These are phyloP conservation scores for Oreochromis spilurus DNA, from an alignment of 2,113 vertebrate genomes.

Conservation along the genomic window DNA sequence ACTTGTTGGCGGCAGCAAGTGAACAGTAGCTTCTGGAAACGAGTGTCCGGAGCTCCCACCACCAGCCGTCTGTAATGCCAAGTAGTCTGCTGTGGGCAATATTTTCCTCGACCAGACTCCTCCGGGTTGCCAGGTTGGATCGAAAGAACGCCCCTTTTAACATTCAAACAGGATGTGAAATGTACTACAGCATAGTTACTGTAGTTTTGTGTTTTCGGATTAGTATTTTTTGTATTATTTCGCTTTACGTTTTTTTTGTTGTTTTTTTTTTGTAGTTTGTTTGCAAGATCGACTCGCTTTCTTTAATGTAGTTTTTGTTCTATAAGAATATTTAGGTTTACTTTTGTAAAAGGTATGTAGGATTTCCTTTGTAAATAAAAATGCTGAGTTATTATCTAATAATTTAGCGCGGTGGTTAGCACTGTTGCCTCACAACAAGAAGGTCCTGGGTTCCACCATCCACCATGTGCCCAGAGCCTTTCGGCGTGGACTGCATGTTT, in stretches of 20 bases:
- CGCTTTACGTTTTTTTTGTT: background rate
- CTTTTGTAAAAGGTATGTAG: background rate
- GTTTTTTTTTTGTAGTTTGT: background rate
- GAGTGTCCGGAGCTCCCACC: background rate
- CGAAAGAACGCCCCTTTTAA: background rate
- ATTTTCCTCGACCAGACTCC: conserved; percentile 31
- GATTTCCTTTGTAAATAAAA: background rate
- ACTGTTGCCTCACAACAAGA: background rate
- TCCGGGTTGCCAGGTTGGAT: conserved; percentile 50
- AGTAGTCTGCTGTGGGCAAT: conserved; percentile 40
- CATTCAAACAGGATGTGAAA: background rate
- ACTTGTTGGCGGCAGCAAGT: conserved; percentile 16
- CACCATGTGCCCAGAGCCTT: background rate
- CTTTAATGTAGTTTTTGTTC: background rate
- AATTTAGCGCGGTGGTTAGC: background rate
- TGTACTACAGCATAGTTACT: background rate
- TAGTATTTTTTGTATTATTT: background rate
- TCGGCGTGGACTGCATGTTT: background rate
- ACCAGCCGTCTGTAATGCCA: conserved; percentile 35
- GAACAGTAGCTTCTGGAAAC: conserved; percentile 17
- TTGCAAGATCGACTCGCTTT: background rate
- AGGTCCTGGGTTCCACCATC: background rate
- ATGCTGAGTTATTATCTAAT: background rate
- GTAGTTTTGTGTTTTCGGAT: background rate
- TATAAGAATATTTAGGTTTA: background rate